Evolutionary conservation across 2,113 vertebrate genomes (phyloP), one percentile per base, ranked within the genome.

Genomic region (Ictalurus punctatus): DNA sequence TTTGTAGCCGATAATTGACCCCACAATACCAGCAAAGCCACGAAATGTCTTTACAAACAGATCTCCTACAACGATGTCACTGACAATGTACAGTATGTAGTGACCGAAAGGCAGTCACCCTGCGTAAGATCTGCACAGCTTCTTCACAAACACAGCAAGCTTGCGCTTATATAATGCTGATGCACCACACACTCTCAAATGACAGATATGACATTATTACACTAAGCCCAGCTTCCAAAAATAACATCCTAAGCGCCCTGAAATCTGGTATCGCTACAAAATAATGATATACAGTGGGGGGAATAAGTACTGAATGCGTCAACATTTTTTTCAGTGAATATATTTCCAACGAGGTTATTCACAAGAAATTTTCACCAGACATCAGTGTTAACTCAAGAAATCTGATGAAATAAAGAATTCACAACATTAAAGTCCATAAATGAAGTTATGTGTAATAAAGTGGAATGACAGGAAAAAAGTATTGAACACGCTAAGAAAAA

Each of bases 41-140:
- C 4, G 4, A 7, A 54, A 54, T 30, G 27, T 44, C 52, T 8
- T 79, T 76, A 85, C 90, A 87, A 89, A 92, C 63, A 63, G 30
- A 48, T 90, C 93, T 93, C 91, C 89, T 92, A 85, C 44, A 1
- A 79, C 93, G 92, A 95, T 90, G 93, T 94, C 93, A 93, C 83
- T 90, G 37, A 27, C 85, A 73, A 69, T 89, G 87, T 17, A 52
- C 48, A 10, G 48, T 48, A 81, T 25, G 12, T 21, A 10, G 86
- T 37, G 7, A 63, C 27, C 59, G 67, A 88, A 59, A 89, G 69
- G 4, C 44, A 85, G n/a, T 86, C 85, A 12, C 54, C 44, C 9
- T 58, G 73, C 82, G 76, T 61, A 40, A 37, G 30, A 69, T 74
- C 34, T 79, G 52, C 37, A 16, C 78, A 17, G 59, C 82, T 44